Evolutionary conservation across 2,888 invertebrate genomes (phyloP).

Genomic region (Cantharis lateralis): DNA sequence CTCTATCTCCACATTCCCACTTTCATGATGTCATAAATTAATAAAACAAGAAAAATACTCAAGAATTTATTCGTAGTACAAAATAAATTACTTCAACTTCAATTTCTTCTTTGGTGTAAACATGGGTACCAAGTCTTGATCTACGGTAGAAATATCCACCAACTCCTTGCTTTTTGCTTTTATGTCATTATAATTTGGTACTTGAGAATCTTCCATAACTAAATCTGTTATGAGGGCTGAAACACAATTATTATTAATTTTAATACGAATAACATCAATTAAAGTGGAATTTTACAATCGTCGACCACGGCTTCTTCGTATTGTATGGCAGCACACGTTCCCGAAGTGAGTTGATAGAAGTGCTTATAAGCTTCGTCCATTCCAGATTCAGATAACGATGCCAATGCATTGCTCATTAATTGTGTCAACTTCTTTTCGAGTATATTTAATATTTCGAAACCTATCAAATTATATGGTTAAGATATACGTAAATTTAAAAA

Average conservation of each 20-base stretch:
- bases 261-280: not conserved
- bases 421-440: conserved; percentile 10
- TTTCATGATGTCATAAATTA: not conserved
- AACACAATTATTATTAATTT: not conserved
- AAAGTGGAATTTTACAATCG: conserved; percentile 12
- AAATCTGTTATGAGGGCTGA: conserved; percentile 18
- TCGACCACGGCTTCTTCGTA: conserved; percentile 8
- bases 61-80: not conserved
- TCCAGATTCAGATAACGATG: not conserved
- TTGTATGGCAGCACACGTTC: conserved; percentile 8
- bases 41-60: not conserved
- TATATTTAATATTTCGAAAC: conserved; percentile 6
- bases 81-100: conserved; percentile 9
- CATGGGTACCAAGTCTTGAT: conserved; percentile 16
- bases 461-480: not conserved
- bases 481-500: not conserved
- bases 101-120: conserved; percentile 12
- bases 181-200: conserved; percentile 20
- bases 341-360: conserved; percentile 15
- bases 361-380: conserved; percentile 17
- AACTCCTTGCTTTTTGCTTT: conserved; percentile 24
- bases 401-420: conserved; percentile 8
- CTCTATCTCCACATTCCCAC: not conserved
- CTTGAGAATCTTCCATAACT: conserved; percentile 15
- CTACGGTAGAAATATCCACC: conserved; percentile 11